Base-by-base conservation (phyloP, 1,140 invertebrate species). In the Notospermus geniculatus region DNA sequence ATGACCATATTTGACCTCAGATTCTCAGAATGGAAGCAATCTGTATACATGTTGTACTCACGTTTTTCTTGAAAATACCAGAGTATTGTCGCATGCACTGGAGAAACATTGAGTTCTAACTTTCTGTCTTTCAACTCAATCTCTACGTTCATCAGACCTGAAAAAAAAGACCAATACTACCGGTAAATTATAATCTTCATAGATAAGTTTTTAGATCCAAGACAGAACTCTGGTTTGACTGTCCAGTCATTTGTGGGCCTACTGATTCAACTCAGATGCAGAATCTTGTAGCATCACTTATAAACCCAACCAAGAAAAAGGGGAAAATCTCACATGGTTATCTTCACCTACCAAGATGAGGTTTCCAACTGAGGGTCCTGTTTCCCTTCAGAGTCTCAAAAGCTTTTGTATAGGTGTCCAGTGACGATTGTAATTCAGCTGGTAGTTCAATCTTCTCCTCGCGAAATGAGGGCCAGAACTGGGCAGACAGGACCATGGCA, bases 381-480 rank as follows among this genome's bases (percentile, higher is more conserved):
- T 95, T 97, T 39, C 91, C 93, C 82, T 98, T 98, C 25, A 97
- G 84, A 1, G 89, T 87, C 80, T 97, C 93, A 84, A 93, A 99
- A 1, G 88, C 88, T 75, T 92, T 93, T 0, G 92, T 95, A 71
- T 94, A 99, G 60, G 86, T 86, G 50, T 91, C 87, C 58, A 98
- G 86, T 71, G 92, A 89, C 62, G 88, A 84, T 72, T 91, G 88
- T 32, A 98, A 87, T 69, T 88, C 83, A 27, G 86, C 83, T 2
- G 94, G 94, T 36, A 98, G 76, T 71, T 93, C 89, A 7, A 98
- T 82, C 68, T 89, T 92, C 82, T 97, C 94, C 76, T 96, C 93
- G 76, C 97, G 92, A 64, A 98, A 93, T 22, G 90, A 87, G 0
- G 97, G 96, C 97, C 97, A 99, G 84, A 98, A 99, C 75, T 98